phyloP scores from a whole-genome alignment of 2,113 vertebrate species.

The Triplophysa dalaica region DNA sequence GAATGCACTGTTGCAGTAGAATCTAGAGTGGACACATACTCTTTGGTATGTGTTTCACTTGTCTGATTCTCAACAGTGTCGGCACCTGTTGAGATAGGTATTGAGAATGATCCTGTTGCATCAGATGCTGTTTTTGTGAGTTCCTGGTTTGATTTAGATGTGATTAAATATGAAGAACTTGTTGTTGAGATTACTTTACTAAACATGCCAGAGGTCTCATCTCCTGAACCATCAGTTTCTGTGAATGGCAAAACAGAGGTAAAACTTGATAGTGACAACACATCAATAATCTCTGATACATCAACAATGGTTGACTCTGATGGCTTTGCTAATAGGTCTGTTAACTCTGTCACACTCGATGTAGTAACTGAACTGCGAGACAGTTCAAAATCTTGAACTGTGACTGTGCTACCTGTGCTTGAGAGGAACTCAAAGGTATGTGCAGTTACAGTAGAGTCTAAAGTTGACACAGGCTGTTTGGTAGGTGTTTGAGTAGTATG shows the following conservation, averaged over 20 bases:
- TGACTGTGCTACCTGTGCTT: slow-evolving; percentile 20
- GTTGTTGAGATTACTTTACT: background rate
- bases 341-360: background rate
- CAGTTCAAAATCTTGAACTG: slow-evolving; percentile 9
- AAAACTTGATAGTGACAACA: background rate
- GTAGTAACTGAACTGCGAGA: too few species aligned
- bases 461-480: background rate
- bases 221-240: background rate
- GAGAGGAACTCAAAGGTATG: background rate
- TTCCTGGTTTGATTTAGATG: background rate
- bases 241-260: background rate
- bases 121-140: background rate
- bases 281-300: slow-evolving; percentile 13
- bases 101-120: background rate
- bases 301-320: slow-evolving; percentile 3
- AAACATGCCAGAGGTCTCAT: background rate
- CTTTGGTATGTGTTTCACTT: background rate
- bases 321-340: background rate
- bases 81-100: background rate
- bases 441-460: background rate
- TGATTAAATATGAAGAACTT: background rate
- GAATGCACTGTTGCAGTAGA: background rate
- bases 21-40: background rate
- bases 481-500: background rate
- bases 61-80: background rate